Evolutionary conservation across 2,888 invertebrate genomes (phyloP), one percentile per base, ranked within the genome.

Genomic region (Notodonta dromedarius): DNA sequence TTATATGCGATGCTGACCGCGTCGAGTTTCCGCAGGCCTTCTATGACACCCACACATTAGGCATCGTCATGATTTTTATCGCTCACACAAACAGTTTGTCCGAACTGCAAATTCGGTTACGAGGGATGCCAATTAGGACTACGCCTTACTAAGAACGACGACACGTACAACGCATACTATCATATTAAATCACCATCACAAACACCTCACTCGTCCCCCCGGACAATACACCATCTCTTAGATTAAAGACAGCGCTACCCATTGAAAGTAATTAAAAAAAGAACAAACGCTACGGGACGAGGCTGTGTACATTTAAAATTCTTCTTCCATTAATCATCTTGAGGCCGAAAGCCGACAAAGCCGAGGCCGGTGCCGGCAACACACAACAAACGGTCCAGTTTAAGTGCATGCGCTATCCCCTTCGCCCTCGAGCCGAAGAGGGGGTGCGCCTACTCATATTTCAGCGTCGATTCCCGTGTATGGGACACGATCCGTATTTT

Each of bases 301-400:
- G 67, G 52, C 61, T 61, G 73, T 81, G 73, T 76, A 82, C 83
- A 80, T 86, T 87, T 85, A 76, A 86, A 85, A 85, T 85, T 85
- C 73, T 76, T 70, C 70, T 76, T 74, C 82, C 87, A 86, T 88
- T 85, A 87, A 87, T 88, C 87, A 87, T 86, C 82, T 79, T 78
- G 77, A 80, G 70, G 79, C 80, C 77, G 79, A 83, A 81, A 79
- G 79, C 78, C 80, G 78, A 80, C 79, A 82, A 80, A 82, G 82
- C 80, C 70, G 70, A 65, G 73, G 75, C 78, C 83, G 78, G 80
- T 74, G 84, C 77, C 85, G 86, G 83, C 86, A 83, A 79, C 82
- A 79, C 77, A 84, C 81, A 85, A 85, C 85, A 83, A 86, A 86
- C 85, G 82, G 83, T 74, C 74, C 74, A 78, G 78, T 82, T 77